phyloP scores from a whole-genome alignment of 1,140 invertebrate genomes.

The Cyclina sinensis region DNA sequence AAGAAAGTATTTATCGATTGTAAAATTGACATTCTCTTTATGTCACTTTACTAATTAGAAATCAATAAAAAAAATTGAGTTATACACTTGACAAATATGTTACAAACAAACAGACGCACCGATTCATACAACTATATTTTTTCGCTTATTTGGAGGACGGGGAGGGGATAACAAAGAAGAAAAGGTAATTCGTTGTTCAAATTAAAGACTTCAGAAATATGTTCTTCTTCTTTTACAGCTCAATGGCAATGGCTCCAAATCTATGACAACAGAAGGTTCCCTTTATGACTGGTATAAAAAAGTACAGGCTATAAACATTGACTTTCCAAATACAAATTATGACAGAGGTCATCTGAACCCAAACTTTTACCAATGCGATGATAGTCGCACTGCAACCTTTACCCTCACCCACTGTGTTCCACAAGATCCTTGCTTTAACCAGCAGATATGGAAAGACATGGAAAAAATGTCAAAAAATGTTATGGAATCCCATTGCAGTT shows the following conservation, averaged over 20 bases:
- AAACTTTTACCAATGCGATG: background rate
- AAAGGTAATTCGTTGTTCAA: no score
- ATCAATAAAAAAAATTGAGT: no score
- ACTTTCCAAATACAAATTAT: background rate
- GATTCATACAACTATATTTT: no score
- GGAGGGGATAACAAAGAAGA: no score
- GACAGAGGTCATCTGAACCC: slow-evolving; percentile 1
- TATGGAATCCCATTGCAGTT: background rate
- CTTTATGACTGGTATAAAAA: background rate
- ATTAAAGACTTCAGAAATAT: no score
- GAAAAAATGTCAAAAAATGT: background rate
- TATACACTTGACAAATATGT: no score
- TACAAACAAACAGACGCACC: no score
- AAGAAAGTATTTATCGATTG: no score
- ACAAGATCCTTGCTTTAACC: slow-evolving; percentile 5
- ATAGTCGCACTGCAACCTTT: background rate
- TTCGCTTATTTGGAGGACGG: no score
- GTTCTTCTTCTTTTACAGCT: background rate
- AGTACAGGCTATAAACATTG: background rate
- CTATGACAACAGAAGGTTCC: background rate
- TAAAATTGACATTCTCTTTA: no score
- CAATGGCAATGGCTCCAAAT: background rate
- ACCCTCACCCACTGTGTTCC: background rate
- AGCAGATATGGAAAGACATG: slow-evolving; percentile 15
- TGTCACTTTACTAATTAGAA: no score